Base-by-base conservation (phyloP, 2,797 vertebrate species). In the Malacoctenus gilli region DNA sequence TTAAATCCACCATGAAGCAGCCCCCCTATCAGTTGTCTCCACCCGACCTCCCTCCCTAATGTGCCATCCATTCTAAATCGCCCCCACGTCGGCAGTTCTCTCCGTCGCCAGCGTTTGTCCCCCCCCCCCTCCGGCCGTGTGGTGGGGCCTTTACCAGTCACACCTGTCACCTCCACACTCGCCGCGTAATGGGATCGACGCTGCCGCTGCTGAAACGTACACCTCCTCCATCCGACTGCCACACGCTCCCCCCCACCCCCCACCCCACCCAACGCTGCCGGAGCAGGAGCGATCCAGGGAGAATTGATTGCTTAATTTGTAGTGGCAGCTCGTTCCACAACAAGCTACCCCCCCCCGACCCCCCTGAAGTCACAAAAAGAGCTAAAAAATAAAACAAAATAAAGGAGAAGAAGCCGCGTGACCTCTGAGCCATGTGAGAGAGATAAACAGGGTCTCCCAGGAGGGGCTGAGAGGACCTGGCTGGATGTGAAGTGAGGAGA, bases 191-290 rank as follows among this genome's bases (percentile, higher is more conserved):
- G 83, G 77, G 75, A 70, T 77, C 55, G 72, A 83, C 84, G 39
- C 86, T 59, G 63, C 22, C 15, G 50, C 89, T 81, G 86, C 85
- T 85, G 86, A 91, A 90, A 84, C 9, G 49, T 89, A 76, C 88
- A 87, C 89, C 85, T 90, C 59, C 1, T 13, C 64, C 25, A n/a
- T 53, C 71, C 30, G 55, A 55, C 20, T 5, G 42, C 7, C 56
- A 52, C 73, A 55, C 62, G 6, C 66, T 59, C 12, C 34, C n/a
- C 23, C 11, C 25, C n/a, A n/a, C n/a, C n/a, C n/a, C n/a, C n/a
- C n/a, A n/a, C n/a, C n/a, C n/a, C n/a, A n/a, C n/a, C n/a, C n/a
- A n/a, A n/a, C n/a, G 4, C 61, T 13, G 51, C 54, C 14, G 0
- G 22, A 31, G 37, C 41, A 12, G 34, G 48, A 37, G 37, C 8